Evolutionary conservation across 2,888 invertebrate species (phyloP).

Genomic region (Clanis bilineata): DNA sequence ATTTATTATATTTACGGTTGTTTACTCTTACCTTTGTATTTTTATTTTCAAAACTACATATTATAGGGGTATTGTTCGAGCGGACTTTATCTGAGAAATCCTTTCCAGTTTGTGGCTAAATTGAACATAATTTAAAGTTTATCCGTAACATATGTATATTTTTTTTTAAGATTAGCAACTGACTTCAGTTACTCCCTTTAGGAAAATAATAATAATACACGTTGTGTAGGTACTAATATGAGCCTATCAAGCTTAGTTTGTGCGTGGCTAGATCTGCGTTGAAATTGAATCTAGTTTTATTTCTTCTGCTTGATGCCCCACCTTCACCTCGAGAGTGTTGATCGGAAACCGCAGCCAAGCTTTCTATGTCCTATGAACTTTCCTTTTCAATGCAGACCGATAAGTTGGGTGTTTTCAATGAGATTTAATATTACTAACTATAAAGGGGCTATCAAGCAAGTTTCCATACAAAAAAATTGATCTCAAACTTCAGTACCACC

Average conservation of each 20-base stretch:
- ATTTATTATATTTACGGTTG: not conserved
- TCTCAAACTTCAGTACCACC: no score
- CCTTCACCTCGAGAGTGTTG: constrained; percentile 55
- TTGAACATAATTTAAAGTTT: no score
- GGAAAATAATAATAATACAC: not conserved
- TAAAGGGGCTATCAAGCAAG: no score
- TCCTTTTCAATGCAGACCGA: not conserved
- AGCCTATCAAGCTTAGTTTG: no score
- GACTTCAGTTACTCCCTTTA: no score
- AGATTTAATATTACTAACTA: no score
- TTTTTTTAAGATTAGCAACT: not conserved
- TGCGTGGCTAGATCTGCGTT: not conserved
- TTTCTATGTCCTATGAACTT: not conserved
- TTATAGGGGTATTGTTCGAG: no score
- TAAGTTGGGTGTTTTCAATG: not conserved
- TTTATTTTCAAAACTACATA: no score
- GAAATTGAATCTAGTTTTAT: constrained; percentile 50
- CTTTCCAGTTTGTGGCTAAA: no score
- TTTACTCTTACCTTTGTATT: not conserved
- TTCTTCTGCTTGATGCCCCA: constrained; percentile 37
- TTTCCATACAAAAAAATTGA: no score
- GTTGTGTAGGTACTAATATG: not conserved
- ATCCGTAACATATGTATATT: no score
- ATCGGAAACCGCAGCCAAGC: constrained; percentile 60
- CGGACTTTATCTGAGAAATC: no score